A percentile compares a stretch with the other conserved stretches of the same genome.
phyloP scores from a whole-genome alignment of 2,888 invertebrate genomes.

The Ariolimax columbianus region DNA sequence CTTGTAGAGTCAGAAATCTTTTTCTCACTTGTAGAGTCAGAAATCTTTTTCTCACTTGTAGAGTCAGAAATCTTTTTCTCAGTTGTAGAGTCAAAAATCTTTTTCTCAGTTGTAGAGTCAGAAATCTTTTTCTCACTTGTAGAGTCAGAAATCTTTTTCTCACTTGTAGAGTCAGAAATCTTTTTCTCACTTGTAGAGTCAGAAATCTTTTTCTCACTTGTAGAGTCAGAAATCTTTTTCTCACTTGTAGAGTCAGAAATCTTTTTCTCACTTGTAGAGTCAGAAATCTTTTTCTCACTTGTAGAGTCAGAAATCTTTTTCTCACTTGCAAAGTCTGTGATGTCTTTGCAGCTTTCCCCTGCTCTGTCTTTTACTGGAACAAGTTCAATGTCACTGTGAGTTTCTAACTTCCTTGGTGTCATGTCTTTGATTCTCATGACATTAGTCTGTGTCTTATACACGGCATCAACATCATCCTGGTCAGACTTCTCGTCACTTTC shows the following conservation, averaged over 20 bases:
- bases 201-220: neutral
- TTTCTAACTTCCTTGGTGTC: neutral
- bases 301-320: neutral
- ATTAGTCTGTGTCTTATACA: neutral
- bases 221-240: neutral
- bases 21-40: neutral
- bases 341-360: neutral
- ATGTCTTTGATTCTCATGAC: neutral
- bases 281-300: neutral
- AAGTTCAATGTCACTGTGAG: conserved; percentile 23
- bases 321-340: too few relatives aligned
- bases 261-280: neutral
- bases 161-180: neutral
- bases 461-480: neutral
- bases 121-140: neutral
- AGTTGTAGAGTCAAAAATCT: neutral
- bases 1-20: neutral
- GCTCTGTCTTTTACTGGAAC: conserved; percentile 26
- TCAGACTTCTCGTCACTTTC: neutral
- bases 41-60: neutral
- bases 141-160: neutral
- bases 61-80: neutral
- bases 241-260: neutral
- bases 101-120: neutral
- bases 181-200: neutral